phyloP scores from a whole-genome alignment of 2,797 vertebrate species.

The Antrozous pallidus region DNA sequence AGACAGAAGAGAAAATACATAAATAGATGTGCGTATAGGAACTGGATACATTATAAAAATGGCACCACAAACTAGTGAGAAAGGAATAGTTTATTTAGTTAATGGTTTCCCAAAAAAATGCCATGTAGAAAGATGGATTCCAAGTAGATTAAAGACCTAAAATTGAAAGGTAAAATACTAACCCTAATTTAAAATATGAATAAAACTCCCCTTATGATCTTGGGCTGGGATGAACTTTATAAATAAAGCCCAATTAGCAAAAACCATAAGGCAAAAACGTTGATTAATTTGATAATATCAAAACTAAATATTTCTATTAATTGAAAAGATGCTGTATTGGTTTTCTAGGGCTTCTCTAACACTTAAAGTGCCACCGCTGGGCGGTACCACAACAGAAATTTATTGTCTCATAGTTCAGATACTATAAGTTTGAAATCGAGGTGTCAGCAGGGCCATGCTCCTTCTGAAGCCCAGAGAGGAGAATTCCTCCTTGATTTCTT shows the following conservation, averaged over 20 bases:
- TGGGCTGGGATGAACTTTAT: background rate
- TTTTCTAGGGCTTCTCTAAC: background rate
- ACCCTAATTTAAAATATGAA: background rate
- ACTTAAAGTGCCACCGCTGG: background rate
- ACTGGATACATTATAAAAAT: background rate
- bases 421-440: background rate
- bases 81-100: background rate
- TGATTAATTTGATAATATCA: background rate
- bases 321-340: background rate
- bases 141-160: background rate
- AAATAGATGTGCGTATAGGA: background rate
- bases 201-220: background rate
- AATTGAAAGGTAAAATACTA: background rate
- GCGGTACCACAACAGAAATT: background rate
- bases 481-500: background rate
- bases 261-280: background rate
- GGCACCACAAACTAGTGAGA: background rate
- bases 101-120: background rate
- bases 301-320: slow-evolving; percentile 2
- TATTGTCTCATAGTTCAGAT: background rate
- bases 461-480: background rate
- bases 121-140: background rate
- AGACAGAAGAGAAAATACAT: background rate
- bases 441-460: background rate
- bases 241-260: background rate